phyloP scores from a whole-genome alignment of 2,888 invertebrate species.

The Tiliacea citrago region DNA sequence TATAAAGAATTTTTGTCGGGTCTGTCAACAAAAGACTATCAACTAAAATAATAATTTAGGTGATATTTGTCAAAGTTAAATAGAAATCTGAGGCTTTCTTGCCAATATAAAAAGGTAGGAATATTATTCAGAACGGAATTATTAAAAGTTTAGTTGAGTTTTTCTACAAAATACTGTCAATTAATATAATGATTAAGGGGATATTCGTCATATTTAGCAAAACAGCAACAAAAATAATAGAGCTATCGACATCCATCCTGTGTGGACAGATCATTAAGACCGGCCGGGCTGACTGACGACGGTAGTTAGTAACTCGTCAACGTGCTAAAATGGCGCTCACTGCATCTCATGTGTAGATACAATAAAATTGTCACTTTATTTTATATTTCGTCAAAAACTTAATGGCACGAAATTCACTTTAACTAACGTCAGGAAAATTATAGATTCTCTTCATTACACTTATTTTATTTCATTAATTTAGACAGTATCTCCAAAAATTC shows the following conservation, averaged over 20 bases:
- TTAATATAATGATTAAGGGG: conserved; percentile 42
- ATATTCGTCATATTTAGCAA: conserved; percentile 47
- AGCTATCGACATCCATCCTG: conserved; percentile 77
- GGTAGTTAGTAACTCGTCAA: conserved; percentile 71
- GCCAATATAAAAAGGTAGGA: neutral
- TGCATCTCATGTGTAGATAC: neutral
- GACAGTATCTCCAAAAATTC: neutral
- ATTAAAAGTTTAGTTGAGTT: neutral
- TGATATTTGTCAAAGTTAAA: neutral
- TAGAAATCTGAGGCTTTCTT: neutral
- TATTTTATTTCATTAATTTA: neutral
- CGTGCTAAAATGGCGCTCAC: conserved; percentile 75
- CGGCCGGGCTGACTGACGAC: conserved; percentile 74
- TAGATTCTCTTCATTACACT: fast-evolving
- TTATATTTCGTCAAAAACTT: neutral
- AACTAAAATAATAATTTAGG: neutral
- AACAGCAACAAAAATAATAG: conserved; percentile 64
- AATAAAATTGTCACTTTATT: conserved; percentile 10
- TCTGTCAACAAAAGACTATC: neutral
- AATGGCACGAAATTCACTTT: no score
- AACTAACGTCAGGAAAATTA: neutral
- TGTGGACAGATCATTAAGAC: conserved; percentile 83
- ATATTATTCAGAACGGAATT: neutral
- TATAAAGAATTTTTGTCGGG: neutral
- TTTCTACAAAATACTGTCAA: neutral